Percentiles rank a stretch among this genome's conserved stretches.
Evolutionary conservation across 2,888 invertebrate genomes (phyloP).

Genomic region (Buathra laborator): DNA sequence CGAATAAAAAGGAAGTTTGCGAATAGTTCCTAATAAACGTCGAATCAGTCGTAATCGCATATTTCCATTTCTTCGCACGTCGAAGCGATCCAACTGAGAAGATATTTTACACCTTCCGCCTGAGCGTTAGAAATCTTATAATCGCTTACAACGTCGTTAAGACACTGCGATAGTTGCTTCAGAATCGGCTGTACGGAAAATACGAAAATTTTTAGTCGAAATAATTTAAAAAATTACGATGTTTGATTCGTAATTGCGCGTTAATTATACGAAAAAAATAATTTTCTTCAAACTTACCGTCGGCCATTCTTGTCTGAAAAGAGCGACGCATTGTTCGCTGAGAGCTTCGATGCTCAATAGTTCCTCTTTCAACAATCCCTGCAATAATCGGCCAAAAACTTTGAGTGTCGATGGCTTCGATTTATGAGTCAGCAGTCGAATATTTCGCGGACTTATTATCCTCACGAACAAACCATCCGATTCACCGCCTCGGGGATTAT

Average conservation of each 20-base stretch:
- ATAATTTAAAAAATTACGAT: not conserved
- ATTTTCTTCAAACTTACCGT: slow-evolving; percentile 83
- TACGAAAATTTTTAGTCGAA: not conserved
- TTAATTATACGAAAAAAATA: not conserved
- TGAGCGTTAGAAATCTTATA: slow-evolving; percentile 76
- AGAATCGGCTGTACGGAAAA: slow-evolving; percentile 73
- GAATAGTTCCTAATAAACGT: not conserved
- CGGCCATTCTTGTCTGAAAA: slow-evolving; percentile 90
- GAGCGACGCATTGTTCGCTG: slow-evolving; percentile 89
- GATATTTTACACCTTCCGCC: slow-evolving; percentile 78
- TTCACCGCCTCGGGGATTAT: slow-evolving; percentile 70
- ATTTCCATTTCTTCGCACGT: slow-evolving; percentile 79
- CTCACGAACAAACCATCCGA: slow-evolving; percentile 76
- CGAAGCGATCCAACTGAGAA: slow-evolving; percentile 81
- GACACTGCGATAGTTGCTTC: slow-evolving; percentile 80
- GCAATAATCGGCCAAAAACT: slow-evolving; percentile 78
- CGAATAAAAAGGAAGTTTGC: not conserved
- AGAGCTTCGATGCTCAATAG: slow-evolving; percentile 88
- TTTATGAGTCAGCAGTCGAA: slow-evolving; percentile 77
- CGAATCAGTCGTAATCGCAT: slow-evolving; percentile 43
- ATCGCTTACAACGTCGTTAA: slow-evolving; percentile 78
- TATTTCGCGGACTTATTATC: slow-evolving; percentile 81
- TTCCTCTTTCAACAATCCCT: slow-evolving; percentile 86
- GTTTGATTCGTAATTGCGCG: not conserved
- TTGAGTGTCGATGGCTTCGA: slow-evolving; percentile 75